These are phyloP conservation scores for Acanthiza pusilla DNA, from an alignment of 2,797 vertebrate species.

Conservation along the genomic window DNA sequence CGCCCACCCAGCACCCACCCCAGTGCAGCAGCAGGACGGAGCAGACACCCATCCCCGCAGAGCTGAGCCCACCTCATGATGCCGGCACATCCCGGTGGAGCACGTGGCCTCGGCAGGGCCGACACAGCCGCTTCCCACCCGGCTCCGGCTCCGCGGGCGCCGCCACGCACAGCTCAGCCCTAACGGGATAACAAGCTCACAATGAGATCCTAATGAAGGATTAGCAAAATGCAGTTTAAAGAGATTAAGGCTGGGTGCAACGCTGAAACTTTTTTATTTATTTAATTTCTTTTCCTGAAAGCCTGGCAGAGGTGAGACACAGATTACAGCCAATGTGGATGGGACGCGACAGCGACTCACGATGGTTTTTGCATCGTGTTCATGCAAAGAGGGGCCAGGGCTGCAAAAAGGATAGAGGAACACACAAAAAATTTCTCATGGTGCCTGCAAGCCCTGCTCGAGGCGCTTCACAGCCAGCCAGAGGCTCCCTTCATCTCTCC, in stretches of 20 bases:
- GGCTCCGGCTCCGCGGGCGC: background rate
- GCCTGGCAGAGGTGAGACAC: background rate
- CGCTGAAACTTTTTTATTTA: background rate
- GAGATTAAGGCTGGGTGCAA: conserved; percentile 38
- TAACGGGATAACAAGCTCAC: conserved; percentile 61
- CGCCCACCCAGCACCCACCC: too few relatives aligned
- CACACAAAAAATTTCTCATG: background rate
- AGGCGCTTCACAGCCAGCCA: background rate
- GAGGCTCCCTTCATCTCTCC: background rate
- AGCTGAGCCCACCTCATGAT: background rate
- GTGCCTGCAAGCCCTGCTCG: background rate
- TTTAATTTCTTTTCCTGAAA: background rate
- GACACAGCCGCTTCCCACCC: background rate
- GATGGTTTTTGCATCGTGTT: background rate
- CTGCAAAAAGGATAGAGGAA: background rate
- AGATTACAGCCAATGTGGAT: rapidly evolving
- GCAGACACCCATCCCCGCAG: background rate
- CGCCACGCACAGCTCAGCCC: background rate
- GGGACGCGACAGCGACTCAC: rapidly evolving
- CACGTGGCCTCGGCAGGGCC: background rate
- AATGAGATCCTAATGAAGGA: conserved; percentile 60
- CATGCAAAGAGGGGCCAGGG: background rate
- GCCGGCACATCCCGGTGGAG: rapidly evolving
- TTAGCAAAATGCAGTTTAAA: conserved; percentile 21
- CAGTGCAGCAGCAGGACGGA: rapidly evolving